Evolutionary conservation across 2,888 invertebrate genomes (phyloP), one percentile per base, ranked within the genome.

Genomic region (Diaprepes abbreviatus): DNA sequence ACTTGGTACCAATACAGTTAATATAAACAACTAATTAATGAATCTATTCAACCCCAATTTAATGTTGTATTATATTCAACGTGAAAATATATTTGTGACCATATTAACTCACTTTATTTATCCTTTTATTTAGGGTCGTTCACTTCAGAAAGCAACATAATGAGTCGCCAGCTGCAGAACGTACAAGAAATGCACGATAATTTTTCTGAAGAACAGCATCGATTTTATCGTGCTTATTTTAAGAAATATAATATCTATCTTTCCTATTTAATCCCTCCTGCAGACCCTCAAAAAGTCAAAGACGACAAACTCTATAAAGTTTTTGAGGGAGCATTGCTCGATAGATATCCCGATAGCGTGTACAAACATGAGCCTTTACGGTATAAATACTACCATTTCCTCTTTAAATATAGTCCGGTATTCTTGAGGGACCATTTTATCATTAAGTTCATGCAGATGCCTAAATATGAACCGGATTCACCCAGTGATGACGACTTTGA

Each of bases 41-140:
- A n/a, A n/a, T n/a, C n/a, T n/a, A n/a, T n/a, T n/a, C n/a, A n/a
- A n/a, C n/a, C n/a, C n/a, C n/a, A n/a, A n/a, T n/a, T n/a, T n/a
- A n/a, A n/a, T n/a, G n/a, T n/a, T n/a, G n/a, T n/a, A n/a, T n/a
- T n/a, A n/a, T n/a, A n/a, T n/a, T n/a, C n/a, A n/a, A n/a, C n/a
- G n/a, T n/a, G n/a, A n/a, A n/a, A n/a, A n/a, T n/a, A n/a, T n/a
- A n/a, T n/a, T n/a, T n/a, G n/a, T n/a, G n/a, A n/a, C n/a, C n/a
- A n/a, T n/a, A n/a, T n/a, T n/a, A n/a, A n/a, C n/a, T n/a, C n/a
- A n/a, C n/a, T n/a, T n/a, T n/a, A n/a, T n/a, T n/a, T n/a, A n/a
- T n/a, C n/a, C n/a, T 95, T 77, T 87, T 93, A 16, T 31, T 4
- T 95, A 60, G 94, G 93, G 43, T 93, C 93, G 1, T 93, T 94